A percentile compares a stretch with the other conserved stretches of the same genome.
Conservation (phyloP, 2,113 vertebrate genomes). For the Spea bombifrons region DNA sequence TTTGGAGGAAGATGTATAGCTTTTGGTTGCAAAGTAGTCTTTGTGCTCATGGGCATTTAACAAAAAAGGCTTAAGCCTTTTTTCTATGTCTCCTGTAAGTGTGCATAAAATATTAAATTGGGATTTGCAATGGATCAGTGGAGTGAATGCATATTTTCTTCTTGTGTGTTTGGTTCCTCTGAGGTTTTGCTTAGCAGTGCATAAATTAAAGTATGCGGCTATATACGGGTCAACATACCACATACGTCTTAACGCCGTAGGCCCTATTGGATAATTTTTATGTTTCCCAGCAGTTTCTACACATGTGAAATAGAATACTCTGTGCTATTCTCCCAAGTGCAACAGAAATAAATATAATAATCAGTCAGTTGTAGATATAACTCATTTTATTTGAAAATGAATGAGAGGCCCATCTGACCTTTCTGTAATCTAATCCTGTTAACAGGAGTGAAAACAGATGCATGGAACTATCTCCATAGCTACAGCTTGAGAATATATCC, state of each 20-base stretch:
- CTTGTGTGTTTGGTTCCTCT: background rate
- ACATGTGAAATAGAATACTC: background rate
- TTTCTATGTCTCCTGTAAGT: constrained; percentile 9
- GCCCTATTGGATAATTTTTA: background rate
- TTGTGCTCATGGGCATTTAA: background rate
- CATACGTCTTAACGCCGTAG: background rate
- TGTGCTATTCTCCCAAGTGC: constrained; percentile 21
- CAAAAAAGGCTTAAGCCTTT: constrained; percentile 12
- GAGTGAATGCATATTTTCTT: constrained; percentile 17
- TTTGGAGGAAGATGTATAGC: background rate
- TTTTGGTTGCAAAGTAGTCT: background rate
- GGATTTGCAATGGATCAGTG: background rate
- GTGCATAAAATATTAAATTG: constrained; percentile 31
- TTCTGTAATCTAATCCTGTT: constrained; percentile 34
- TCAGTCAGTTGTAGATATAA: background rate
- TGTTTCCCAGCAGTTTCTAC: background rate
- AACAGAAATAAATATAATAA: constrained; percentile 34
- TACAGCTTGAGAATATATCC: background rate
- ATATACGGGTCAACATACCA: background rate
- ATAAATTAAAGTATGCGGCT: background rate
- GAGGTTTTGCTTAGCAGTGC: background rate
- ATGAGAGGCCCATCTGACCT: constrained; percentile 18
- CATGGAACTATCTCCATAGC: constrained; percentile 23
- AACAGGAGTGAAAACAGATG: constrained; percentile 35
- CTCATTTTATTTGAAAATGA: constrained; percentile 17